phyloP scores from a whole-genome alignment of 2,888 invertebrate genomes.

The Polyploca ridens region DNA sequence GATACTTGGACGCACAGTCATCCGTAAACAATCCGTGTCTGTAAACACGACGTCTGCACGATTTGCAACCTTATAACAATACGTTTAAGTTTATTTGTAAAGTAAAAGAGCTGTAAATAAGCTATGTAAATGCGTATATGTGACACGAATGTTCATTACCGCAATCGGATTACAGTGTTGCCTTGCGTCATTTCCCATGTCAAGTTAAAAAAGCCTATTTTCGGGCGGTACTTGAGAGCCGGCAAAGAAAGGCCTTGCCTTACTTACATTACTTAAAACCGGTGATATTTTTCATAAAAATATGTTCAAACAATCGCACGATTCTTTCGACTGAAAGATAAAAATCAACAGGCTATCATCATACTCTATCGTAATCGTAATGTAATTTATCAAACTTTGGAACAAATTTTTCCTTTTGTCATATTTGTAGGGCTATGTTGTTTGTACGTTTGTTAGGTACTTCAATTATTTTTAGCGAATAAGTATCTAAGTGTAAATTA shows the following conservation, averaged over 20 bases:
- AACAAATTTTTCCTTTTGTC: no score
- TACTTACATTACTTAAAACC: neutral
- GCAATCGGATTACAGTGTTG: conserved; percentile 48
- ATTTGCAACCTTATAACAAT: conserved; percentile 32
- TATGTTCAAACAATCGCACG: no score
- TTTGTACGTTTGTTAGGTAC: no score
- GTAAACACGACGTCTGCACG: conserved; percentile 12
- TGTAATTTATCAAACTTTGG: no score
- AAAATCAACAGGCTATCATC: no score
- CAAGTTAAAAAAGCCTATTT: conserved; percentile 33
- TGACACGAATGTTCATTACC: conserved; percentile 54
- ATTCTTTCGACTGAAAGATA: no score
- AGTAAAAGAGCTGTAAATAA: conserved; percentile 10
- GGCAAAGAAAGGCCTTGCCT: conserved; percentile 2
- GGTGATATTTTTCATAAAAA: no score
- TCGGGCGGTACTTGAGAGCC: neutral
- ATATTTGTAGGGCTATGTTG: no score
- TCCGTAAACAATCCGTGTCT: conserved; percentile 28
- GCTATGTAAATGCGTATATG: conserved; percentile 21
- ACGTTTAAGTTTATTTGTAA: conserved; percentile 15
- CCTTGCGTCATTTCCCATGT: conserved; percentile 45
- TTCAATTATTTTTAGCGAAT: no score
- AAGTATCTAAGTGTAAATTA: no score
- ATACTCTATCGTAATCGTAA: no score
- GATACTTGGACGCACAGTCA: conserved; percentile 47